Base-by-base conservation (phyloP, 2,113 vertebrate species). In the Saguinus midas region DNA sequence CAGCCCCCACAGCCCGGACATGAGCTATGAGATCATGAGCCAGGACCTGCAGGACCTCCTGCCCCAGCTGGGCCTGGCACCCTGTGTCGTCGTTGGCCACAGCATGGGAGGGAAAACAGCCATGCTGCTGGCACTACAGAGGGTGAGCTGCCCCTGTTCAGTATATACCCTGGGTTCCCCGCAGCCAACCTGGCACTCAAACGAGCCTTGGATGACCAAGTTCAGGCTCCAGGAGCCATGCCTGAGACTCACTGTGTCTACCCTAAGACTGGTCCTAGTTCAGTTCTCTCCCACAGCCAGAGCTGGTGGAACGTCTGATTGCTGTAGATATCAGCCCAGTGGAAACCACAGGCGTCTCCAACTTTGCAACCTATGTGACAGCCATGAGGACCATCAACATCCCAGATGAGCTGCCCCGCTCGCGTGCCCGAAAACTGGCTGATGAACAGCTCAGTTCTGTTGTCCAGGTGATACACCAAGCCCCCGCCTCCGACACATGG, bases 71-170 rank as follows among this genome's bases (percentile, higher is more conserved):
- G 99, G 91, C 93, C 99, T 99, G 43, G 94, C 97, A 58, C 99
- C 99, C 97, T 99, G 99, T 29, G 98, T 99, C 97, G 98, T 99
- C 5, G 94, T 99, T 66, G 99, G 99, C 48, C 99, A 99, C 98
- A 99, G 99, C 98, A 99, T 99, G 99, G 99, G 99, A n/a, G 99
- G 99, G 82, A 99, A 99, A 97, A 99, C 99, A 0, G 99, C 99
- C 95, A 99, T 99, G 99, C 97, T 98, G 0, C 97, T 99, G 16
- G 99, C 99, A 16, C 98, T 99, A 90, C 99, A 99, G 4, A 98
- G 98, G 99, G 99, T 99, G 52, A 52, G 99, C 23, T 3, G 0
- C 18, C 45, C 83, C 21, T 21, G 0, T 50, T 37, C 79, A 20
- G 0, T 45, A 1, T 40, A 52, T n/a, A 72, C 32, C 40, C 32